A percentile compares a stretch with the other conserved stretches of the same genome.
Evolutionary conservation across 2,797 vertebrate species (phyloP).

Genomic region (Dallia pectoralis): DNA sequence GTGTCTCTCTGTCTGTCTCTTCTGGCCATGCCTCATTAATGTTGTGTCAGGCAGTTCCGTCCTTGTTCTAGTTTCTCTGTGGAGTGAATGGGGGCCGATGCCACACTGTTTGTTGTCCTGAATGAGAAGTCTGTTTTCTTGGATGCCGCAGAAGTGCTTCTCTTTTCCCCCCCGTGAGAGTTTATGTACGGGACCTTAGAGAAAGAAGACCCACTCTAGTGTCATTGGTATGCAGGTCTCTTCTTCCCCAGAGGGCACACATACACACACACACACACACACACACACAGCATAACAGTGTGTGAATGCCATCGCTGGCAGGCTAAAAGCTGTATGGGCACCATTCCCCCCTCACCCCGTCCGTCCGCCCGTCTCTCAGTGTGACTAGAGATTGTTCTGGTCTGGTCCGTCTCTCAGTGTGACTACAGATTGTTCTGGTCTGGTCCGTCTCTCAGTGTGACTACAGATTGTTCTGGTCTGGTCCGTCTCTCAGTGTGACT

Average conservation of each 20-base stretch:
- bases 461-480: constrained; percentile 62
- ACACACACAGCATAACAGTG: constrained; percentile 22
- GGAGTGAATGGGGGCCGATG: constrained; percentile 56
- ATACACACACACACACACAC: constrained; percentile 44
- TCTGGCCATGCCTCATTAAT: constrained; percentile 61
- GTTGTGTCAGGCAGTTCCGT: constrained; percentile 63
- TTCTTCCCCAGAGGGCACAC: constrained; percentile 47
- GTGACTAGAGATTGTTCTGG: constrained; percentile 57
- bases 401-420: constrained; percentile 34
- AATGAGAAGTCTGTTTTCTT: constrained; percentile 69
- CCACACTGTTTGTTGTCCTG: constrained; percentile 65
- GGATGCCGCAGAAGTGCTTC: constrained; percentile 54
- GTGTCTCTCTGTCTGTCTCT: constrained; percentile 28
- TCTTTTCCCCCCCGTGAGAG: constrained; percentile 68
- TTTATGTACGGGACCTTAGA: constrained; percentile 53
- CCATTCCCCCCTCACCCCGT: background rate
- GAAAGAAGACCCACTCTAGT: constrained; percentile 45
- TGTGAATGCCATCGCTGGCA: background rate
- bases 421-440: constrained; percentile 60
- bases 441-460: constrained; percentile 27
- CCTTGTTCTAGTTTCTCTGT: constrained; percentile 63
- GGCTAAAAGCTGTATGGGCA: background rate
- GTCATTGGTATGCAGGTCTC: constrained; percentile 59
- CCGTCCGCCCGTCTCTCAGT: background rate
- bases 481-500: constrained; percentile 19